A percentile compares a stretch with the other conserved stretches of the same genome.
Conservation (phyloP, 2,113 vertebrate genomes). For the Forbesichthys agassizii region DNA sequence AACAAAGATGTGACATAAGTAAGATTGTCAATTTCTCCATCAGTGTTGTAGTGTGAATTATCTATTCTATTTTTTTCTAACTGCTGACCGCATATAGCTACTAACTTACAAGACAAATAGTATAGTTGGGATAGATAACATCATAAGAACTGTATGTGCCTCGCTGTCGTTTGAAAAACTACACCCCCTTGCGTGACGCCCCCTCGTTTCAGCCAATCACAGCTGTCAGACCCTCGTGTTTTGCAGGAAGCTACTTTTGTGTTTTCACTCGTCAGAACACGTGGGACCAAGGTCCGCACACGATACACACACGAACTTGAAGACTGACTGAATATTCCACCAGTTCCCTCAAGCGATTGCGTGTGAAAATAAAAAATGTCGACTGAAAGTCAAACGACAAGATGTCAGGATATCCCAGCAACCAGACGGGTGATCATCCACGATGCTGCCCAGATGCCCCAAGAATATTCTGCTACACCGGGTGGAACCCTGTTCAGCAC, state of each 20-base stretch:
- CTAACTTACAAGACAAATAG: no score
- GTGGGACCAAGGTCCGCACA: slow-evolving; percentile 18
- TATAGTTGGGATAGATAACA: no score
- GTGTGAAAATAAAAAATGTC: slow-evolving; percentile 72
- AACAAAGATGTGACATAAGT: slow-evolving; percentile 78
- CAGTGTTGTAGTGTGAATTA: background rate
- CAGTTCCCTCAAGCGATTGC: background rate
- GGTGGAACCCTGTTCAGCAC: slow-evolving; percentile 92
- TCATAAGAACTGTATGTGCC: no score
- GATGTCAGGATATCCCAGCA: slow-evolving; percentile 83
- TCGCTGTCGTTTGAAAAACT: slow-evolving; percentile 17
- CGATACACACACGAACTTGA: background rate
- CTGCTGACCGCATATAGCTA: no score
- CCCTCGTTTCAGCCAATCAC: slow-evolving; percentile 58
- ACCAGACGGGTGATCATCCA: slow-evolving; percentile 78
- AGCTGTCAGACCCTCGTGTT: slow-evolving; percentile 15
- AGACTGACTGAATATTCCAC: background rate
- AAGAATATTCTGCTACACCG: slow-evolving; percentile 88
- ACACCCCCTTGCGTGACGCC: slow-evolving; percentile 45
- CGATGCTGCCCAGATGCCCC: slow-evolving; percentile 84
- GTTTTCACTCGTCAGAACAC: slow-evolving; percentile 42
- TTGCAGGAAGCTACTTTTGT: slow-evolving; percentile 19
- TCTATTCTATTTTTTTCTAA: background rate
- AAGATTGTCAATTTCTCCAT: background rate
- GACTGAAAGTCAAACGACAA: slow-evolving; percentile 77